Conservation (phyloP, 30 jellyfish, hydroid and myxozoan species). For the Phacellophora camtschatica region DNA sequence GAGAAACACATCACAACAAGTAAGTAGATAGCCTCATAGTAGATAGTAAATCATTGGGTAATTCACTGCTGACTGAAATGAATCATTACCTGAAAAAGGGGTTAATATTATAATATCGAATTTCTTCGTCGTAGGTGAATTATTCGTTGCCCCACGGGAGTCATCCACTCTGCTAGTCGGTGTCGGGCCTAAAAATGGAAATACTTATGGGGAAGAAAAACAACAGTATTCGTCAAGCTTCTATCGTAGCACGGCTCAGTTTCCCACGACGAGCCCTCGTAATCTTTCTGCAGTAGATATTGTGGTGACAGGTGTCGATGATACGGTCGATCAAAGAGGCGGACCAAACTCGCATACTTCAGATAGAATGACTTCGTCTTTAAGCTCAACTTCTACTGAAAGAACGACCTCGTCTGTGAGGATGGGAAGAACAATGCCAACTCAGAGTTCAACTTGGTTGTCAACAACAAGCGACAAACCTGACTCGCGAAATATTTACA, state of each 20-base stretch:
- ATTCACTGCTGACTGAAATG: not conserved
- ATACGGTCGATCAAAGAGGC: not conserved
- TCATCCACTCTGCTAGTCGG: slow-evolving; percentile 54
- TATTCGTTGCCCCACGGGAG: slow-evolving; percentile 57
- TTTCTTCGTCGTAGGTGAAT: slow-evolving; percentile 45
- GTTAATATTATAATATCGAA: too few species aligned
- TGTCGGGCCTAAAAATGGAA: slow-evolving; percentile 66
- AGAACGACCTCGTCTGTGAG: slow-evolving; percentile 4
- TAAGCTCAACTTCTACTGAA: slow-evolving; percentile 2
- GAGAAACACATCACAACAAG: slow-evolving; percentile 53
- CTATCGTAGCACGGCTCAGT: slow-evolving; percentile 80
- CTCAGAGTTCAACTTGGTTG: not conserved
- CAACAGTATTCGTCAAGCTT: slow-evolving; percentile 64
- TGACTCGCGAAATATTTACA: not conserved
- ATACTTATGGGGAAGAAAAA: slow-evolving; percentile 11
- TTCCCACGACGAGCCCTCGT: slow-evolving; percentile 70
- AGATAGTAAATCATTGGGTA: not conserved
- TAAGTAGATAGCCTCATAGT: not conserved
- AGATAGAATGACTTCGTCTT: not conserved
- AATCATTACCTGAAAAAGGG: not conserved
- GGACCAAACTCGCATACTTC: not conserved
- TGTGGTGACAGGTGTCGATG: slow-evolving; percentile 58
- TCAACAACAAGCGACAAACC: slow-evolving; percentile 12
- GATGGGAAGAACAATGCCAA: not conserved
- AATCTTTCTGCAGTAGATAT: slow-evolving; percentile 73